Evolutionary conservation across 1,140 invertebrate species (phyloP), one percentile per base, ranked within the genome.

Genomic region (Diorhabda sublineata): DNA sequence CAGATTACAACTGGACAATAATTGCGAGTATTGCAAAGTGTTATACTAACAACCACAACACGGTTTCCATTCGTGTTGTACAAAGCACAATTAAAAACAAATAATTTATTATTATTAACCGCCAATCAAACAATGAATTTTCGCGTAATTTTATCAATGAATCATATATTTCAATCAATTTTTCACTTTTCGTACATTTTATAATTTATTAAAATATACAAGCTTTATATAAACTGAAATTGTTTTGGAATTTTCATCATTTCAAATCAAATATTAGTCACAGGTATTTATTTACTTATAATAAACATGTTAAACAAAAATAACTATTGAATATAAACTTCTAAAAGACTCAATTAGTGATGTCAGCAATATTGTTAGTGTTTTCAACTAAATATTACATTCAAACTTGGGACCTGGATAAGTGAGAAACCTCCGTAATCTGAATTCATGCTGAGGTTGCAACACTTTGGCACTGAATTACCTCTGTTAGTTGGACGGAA

Each of bases 81-180:
- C 62, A 64, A 64, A 47, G 62, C 44, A 47, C 62, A 45, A 64
- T 64, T 64, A 64, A 64, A 64, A 64, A 64, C 62, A 64, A 64
- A 64, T 64, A 26, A 64, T 26, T 64, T 64, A 45, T 64, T 64
- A 64, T 64, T 64, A 64, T 64, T 64, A 64, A 9, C 62, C 62
- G 8, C 42, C 45, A 45, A 11, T 41, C 42, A 26, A 64, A 56
- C 62, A 41, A 64, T 64, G 45, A 64, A 64, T 52, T 52, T 52
- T 52, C 3, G 47, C 6, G n/a, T 52, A 52, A 52, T 64, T 47
- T 41, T 44, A 64, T 64, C 45, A 64, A 64, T 64, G 45, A 64
- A 64, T 64, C 8, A 43, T 61, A 42, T 43, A 42, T 41, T 61
- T 61, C 59, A 61, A 61, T 61, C 59, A 61, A 8, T 61, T 61